These are phyloP conservation scores for Pollenia labialis DNA, from an alignment of 2,888 invertebrate species.

Conservation along the genomic window DNA sequence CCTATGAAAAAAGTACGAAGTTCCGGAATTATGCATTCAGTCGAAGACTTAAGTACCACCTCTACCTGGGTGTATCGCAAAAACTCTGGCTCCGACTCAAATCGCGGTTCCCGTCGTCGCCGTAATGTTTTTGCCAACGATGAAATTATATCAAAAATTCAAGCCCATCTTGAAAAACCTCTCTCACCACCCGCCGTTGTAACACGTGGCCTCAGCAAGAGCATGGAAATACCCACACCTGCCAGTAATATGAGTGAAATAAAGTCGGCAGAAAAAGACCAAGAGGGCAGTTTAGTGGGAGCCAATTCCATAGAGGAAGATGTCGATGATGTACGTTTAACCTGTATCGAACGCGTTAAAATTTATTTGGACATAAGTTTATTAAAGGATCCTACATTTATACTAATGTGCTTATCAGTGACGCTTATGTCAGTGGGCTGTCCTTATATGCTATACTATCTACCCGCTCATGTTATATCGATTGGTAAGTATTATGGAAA, in stretches of 20 bases:
- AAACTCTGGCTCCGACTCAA: slow-evolving; percentile 83
- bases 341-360: slow-evolving; percentile 82
- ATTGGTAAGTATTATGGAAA: slow-evolving; percentile 83
- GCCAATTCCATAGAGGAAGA: slow-evolving; percentile 76
- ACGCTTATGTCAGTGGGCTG: slow-evolving; percentile 91
- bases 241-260: slow-evolving; percentile 82
- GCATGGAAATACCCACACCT: slow-evolving; percentile 84
- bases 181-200: slow-evolving; percentile 80
- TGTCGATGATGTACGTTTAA: slow-evolving; percentile 81
- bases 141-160: slow-evolving; percentile 83
- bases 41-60: slow-evolving; percentile 90
- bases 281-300: slow-evolving; percentile 64
- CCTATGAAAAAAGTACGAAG: slow-evolving; percentile 88
- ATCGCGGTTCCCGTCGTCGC: slow-evolving; percentile 83
- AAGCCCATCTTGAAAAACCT: slow-evolving; percentile 82
- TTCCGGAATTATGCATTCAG: slow-evolving; percentile 89
- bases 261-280: slow-evolving; percentile 73
- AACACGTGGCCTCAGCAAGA: slow-evolving; percentile 84
- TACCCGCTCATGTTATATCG: slow-evolving; percentile 90
- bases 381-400: slow-evolving; percentile 88
- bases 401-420: slow-evolving; percentile 89
- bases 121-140: slow-evolving; percentile 83
- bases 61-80: slow-evolving; percentile 90
- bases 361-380: slow-evolving; percentile 89
- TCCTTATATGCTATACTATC: slow-evolving; percentile 90